phyloP scores from a whole-genome alignment of 1,140 invertebrate genomes.

The Drosophila tsacasi region DNA sequence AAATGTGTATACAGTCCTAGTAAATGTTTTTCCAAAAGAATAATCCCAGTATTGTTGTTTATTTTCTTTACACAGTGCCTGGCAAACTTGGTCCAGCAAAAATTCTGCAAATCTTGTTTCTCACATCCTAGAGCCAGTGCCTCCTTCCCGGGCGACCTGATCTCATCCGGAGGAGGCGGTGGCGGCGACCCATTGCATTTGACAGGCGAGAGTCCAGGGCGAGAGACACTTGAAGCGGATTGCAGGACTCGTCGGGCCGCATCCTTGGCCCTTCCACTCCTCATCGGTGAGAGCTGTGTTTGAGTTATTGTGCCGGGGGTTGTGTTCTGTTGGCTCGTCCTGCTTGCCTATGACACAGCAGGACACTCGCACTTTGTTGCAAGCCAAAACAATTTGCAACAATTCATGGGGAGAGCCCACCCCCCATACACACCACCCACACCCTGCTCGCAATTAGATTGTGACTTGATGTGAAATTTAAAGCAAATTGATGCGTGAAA shows the following conservation, averaged over 20 bases:
- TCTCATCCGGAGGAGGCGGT: neutral
- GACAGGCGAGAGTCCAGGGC: constrained; percentile 61
- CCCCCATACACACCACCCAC: neutral
- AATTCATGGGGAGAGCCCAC: constrained; percentile 43
- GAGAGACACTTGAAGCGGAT: constrained; percentile 75
- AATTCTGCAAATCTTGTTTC: constrained; percentile 52
- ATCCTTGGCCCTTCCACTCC: constrained; percentile 30
- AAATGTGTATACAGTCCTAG: neutral
- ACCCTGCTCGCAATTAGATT: constrained; percentile 50
- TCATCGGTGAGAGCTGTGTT: constrained; percentile 56
- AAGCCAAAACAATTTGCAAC: constrained; percentile 63
- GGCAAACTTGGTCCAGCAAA: constrained; percentile 68
- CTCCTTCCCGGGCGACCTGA: neutral
- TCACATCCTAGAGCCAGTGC: constrained; percentile 16
- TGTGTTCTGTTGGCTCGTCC: constrained; percentile 34
- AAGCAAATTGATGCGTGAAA: constrained; percentile 63
- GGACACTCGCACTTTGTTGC: constrained; percentile 68
- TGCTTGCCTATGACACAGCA: constrained; percentile 64
- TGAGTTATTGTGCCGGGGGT: constrained; percentile 74
- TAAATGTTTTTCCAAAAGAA: neutral
- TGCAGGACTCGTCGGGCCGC: constrained; percentile 45
- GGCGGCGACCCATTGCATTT: constrained; percentile 52
- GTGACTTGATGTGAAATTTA: constrained; percentile 47
- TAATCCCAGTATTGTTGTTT: neutral
- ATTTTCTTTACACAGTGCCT: constrained; percentile 41